Evolutionary conservation across 2,113 vertebrate genomes (phyloP).

Genomic region (Rhynchopsitta pachyrhyncha): DNA sequence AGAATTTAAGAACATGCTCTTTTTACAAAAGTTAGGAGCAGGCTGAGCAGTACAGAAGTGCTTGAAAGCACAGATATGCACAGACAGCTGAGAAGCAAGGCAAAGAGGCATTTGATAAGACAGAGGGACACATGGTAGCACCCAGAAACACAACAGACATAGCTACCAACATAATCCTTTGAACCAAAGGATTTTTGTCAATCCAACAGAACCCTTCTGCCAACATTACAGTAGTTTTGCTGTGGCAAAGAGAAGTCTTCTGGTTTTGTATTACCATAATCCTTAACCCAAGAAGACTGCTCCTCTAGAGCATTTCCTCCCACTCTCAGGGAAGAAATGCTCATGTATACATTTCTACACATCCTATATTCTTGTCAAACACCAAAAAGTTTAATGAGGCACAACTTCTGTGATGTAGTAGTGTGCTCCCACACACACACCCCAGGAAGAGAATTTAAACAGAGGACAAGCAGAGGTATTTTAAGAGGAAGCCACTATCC

Average conservation of each 20-base stretch:
- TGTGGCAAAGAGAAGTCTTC: neutral
- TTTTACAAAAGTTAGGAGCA: neutral
- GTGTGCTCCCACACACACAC: accelerated
- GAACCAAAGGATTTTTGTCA: neutral
- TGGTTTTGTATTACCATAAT: neutral
- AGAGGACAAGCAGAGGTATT: neutral
- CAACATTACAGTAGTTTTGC: neutral
- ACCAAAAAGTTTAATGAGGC: neutral
- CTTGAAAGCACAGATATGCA: neutral
- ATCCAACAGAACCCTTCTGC: neutral
- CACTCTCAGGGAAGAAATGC: neutral
- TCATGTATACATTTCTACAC: neutral
- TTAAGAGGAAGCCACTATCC: neutral
- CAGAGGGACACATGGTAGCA: neutral
- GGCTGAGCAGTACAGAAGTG: neutral
- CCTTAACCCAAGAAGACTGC: neutral
- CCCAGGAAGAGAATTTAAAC: neutral
- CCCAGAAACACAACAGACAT: neutral
- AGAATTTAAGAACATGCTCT: neutral
- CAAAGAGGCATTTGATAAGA: neutral
- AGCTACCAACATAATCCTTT: neutral
- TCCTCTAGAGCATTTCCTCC: neutral
- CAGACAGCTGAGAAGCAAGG: neutral
- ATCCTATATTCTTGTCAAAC: neutral
- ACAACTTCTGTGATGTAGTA: neutral